phyloP scores from a whole-genome alignment of 2,888 invertebrate species.

The Dilophus febrilis region DNA sequence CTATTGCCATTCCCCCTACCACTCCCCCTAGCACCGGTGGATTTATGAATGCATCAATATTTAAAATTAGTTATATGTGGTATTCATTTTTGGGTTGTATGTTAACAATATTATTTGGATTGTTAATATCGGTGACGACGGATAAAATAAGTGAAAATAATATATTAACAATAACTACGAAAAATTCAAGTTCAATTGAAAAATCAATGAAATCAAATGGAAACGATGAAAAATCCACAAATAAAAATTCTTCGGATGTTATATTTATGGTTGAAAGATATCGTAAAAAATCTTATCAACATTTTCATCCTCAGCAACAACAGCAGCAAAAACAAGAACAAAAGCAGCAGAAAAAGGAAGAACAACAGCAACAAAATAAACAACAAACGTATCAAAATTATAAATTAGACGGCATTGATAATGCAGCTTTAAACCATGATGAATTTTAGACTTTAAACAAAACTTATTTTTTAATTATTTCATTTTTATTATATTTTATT shows the following conservation, averaged over 20 bases:
- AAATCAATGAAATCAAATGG: neutral
- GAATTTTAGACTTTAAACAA: constrained; percentile 20
- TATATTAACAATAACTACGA: neutral
- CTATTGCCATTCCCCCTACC: no score
- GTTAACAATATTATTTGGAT: constrained; percentile 53
- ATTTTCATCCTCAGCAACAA: no score
- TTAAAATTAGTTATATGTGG: constrained; percentile 77
- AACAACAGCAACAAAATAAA: no score
- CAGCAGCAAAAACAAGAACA: neutral
- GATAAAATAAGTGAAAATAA: neutral
- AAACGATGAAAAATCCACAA: neutral
- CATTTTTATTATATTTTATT: no score
- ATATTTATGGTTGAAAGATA: constrained; percentile 2
- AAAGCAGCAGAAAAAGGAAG: neutral
- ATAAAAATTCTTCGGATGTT: neutral
- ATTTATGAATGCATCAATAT: no score
- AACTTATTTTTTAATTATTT: no score
- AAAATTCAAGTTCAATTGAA: neutral
- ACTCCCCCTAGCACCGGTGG: no score
- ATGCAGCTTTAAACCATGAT: constrained; percentile 24
- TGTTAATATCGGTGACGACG: constrained; percentile 38
- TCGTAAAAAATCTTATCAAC: neutral
- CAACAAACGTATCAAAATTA: no score
- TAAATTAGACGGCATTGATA: constrained; percentile 19
- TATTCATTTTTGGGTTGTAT: constrained; percentile 68